phyloP scores from a whole-genome alignment of 2,797 vertebrate genomes.

The Otolemur crassicaudatus region DNA sequence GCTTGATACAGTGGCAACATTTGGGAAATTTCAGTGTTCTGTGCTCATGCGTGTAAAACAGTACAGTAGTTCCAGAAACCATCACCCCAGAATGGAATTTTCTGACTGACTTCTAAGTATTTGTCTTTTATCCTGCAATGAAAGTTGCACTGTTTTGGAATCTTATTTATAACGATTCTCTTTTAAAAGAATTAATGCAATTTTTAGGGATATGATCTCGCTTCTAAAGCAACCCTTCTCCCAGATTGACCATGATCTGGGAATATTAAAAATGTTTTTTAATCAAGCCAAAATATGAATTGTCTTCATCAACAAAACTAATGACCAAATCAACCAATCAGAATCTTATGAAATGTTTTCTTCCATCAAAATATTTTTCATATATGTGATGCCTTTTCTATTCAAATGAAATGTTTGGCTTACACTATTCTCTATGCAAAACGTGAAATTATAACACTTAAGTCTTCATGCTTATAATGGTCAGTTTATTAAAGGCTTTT shows the following conservation, averaged over 20 bases:
- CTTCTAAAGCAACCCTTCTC: background rate
- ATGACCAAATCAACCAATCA: background rate
- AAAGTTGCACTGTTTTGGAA: constrained; percentile 15
- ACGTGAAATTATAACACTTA: background rate
- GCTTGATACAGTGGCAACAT: constrained; percentile 49
- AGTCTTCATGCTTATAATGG: background rate
- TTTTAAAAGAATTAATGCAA: constrained; percentile 49
- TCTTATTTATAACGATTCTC: background rate
- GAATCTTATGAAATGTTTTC: background rate
- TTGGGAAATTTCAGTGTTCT: constrained; percentile 56
- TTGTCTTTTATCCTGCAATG: constrained; percentile 26
- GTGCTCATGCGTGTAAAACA: constrained; percentile 46
- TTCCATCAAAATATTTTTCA: constrained; percentile 12
- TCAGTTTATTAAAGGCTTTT: background rate
- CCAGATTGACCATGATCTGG: background rate
- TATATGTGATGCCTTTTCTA: constrained; percentile 38
- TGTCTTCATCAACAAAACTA: background rate
- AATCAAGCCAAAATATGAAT: constrained; percentile 25
- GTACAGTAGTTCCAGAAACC: background rate
- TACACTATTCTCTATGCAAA: background rate
- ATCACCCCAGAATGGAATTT: constrained; percentile 42
- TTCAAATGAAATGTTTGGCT: constrained; percentile 5
- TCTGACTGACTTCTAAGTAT: constrained; percentile 11
- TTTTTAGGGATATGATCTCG: background rate
- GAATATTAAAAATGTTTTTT: constrained; percentile 15